Conservation (phyloP, 2,888 invertebrate genomes). For the Andrena marginata region DNA sequence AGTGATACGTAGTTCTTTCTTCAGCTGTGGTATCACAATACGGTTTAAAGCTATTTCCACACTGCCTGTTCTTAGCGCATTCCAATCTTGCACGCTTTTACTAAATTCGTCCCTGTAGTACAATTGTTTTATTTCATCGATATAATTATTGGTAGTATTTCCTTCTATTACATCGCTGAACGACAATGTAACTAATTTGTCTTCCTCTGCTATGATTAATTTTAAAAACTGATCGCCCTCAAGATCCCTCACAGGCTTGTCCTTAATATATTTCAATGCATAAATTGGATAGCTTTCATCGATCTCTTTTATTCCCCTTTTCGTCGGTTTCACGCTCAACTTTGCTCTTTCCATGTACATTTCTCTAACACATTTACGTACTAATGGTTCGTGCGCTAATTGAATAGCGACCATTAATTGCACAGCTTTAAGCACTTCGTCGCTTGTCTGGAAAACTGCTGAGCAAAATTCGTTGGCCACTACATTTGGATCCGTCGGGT, state of each 20-base stretch:
- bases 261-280: constrained; percentile 95
- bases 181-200: constrained; percentile 91
- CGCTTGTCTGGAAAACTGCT: constrained; percentile 86
- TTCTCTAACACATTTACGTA: constrained; percentile 94
- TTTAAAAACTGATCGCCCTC: constrained; percentile 96
- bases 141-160: constrained; percentile 91
- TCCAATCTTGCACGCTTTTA: constrained; percentile 98
- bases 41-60: constrained; percentile 95
- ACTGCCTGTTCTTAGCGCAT: constrained; percentile 93
- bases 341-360: constrained; percentile 95
- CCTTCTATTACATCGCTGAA: constrained; percentile 93
- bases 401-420: constrained; percentile 98
- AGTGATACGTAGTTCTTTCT: constrained; percentile 93
- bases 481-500: constrained; percentile 92
- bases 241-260: constrained; percentile 96
- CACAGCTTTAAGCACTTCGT: constrained; percentile 95
- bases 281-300: constrained; percentile 97
- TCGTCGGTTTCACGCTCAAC: constrained; percentile 93
- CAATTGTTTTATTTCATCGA: constrained; percentile 95
- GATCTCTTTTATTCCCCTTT: constrained; percentile 96
- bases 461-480: constrained; percentile 91
- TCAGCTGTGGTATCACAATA: constrained; percentile 95
- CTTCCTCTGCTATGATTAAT: constrained; percentile 92
- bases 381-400: constrained; percentile 95
- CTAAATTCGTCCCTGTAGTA: constrained; percentile 97